A percentile compares a stretch with the other conserved stretches of the same genome.
phyloP scores from a whole-genome alignment of 2,113 vertebrate genomes.

The Romanogobio albipinnatus region DNA sequence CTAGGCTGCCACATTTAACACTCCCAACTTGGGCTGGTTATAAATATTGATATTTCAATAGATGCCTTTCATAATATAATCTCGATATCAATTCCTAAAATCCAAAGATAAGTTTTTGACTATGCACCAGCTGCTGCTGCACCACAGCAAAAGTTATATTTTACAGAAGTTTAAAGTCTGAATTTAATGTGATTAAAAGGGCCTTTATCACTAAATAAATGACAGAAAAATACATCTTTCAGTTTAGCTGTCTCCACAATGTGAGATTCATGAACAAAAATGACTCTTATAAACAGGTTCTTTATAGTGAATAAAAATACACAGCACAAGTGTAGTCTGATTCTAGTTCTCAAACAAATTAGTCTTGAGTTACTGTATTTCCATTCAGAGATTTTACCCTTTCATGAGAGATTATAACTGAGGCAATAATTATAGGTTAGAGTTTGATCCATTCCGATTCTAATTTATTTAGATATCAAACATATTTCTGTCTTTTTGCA shows the following conservation, averaged over 20 bases:
- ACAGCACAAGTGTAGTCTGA: neutral
- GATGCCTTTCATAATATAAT: neutral
- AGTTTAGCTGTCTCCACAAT: neutral
- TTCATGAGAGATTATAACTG: neutral
- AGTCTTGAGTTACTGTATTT: neutral
- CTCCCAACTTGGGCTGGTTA: neutral
- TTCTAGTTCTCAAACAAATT: neutral
- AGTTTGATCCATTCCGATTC: too few relatives aligned
- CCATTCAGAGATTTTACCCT: neutral
- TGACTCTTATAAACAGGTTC: neutral
- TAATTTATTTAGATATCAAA: too few relatives aligned
- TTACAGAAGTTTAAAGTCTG: neutral
- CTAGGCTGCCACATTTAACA: neutral
- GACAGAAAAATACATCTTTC: neutral
- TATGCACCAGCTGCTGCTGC: neutral
- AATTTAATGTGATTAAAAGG: neutral
- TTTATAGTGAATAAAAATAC: neutral
- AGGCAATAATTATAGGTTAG: neutral
- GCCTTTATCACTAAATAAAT: neutral
- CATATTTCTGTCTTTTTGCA: too few relatives aligned
- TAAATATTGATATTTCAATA: neutral
- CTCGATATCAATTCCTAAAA: neutral
- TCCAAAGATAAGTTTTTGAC: neutral
- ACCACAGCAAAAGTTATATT: too few relatives aligned
- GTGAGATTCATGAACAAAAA: neutral